Evolutionary conservation across 2,797 vertebrate genomes (phyloP), one percentile per base, ranked within the genome.

Genomic region (Sebastes aleutianus): DNA sequence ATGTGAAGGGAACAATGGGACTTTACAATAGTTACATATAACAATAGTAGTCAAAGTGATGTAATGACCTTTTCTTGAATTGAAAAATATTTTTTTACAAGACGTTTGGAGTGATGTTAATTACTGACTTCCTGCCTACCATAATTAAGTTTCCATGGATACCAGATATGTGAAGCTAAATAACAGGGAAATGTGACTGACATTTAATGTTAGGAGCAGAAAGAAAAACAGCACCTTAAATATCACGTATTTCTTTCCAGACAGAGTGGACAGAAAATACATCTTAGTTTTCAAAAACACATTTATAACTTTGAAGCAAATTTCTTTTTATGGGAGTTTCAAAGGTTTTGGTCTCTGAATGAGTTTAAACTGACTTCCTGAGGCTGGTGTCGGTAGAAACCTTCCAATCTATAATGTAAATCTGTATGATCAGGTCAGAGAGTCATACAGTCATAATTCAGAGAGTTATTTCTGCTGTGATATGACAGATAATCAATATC

Each of bases 401-500:
- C 32, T 31, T 68, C 58, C 8, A 43, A 67, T 82, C 65, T 63
- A 70, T 82, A 26, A 78, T 59, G 31, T 68, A 66, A 74, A 84
- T 71, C 58, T 71, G 62, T 80, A 27, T 27, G 7, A 72, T 77
- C 34, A 79, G 67, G 29, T 74, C 18, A 82, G 13, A 24, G 53
- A 70, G 53, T 69, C 65, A 54, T 13, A 26, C 61, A 56, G 29
- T 56, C 24, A 82, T 81, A 58, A 85, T 69, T 84, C 78, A 78
- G 54, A 3, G 43, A 71, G 43, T 56, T 79, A 57, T 67, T 76
- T 72, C 75, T 62, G 13, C 26, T 58, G 20, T 61, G 13, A 80
- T 56, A 32, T 87, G 84, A 73, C 70, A 85, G 58, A 68, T 80
- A 70, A 88, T 93, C 90, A 85, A 85, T 91, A 74, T 11, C 10